phyloP scores from a whole-genome alignment of 2,888 invertebrate species.

The Atethmia centrago region DNA sequence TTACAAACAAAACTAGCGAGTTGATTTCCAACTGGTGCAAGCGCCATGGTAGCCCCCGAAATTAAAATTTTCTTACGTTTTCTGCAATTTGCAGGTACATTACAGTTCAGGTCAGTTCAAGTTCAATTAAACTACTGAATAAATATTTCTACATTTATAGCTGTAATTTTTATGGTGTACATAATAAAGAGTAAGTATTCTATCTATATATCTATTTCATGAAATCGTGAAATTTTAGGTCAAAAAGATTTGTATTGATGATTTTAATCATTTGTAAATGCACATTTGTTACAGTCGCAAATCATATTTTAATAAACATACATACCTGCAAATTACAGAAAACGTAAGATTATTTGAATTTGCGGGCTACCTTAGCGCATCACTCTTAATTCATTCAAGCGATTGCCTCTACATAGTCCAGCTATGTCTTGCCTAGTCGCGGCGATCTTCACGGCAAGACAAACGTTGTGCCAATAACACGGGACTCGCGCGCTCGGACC shows the following conservation, averaged over 20 bases:
- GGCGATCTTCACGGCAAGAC: background rate
- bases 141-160: too few relatives aligned
- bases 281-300: background rate
- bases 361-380: background rate
- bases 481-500: background rate
- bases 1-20: background rate
- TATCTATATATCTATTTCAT: too few relatives aligned
- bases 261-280: background rate
- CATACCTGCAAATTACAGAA: background rate
- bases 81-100: background rate
- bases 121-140: too few relatives aligned
- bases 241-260: background rate
- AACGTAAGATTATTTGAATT: background rate
- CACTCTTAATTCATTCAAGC: background rate
- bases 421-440: background rate
- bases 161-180: too few relatives aligned
- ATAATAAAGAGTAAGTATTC: too few relatives aligned
- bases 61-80: background rate
- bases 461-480: background rate
- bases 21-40: background rate
- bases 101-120: too few relatives aligned
- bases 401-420: background rate
- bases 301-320: background rate
- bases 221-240: background rate
- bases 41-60: background rate